phyloP scores from a whole-genome alignment of 2,888 invertebrate species.

The Phymatocera aterrima region DNA sequence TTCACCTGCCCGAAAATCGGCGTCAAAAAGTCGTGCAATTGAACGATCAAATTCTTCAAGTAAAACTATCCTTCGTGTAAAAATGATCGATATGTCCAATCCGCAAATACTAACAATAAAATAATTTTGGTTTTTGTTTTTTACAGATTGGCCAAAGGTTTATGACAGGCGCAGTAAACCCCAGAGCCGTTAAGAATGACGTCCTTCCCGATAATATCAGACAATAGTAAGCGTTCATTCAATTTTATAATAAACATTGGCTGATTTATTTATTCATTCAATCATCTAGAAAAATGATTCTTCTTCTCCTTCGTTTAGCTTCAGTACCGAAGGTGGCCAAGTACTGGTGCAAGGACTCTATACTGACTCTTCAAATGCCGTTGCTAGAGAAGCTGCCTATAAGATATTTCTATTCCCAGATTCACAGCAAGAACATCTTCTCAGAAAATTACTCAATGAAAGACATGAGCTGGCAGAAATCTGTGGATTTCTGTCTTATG shows the following conservation, averaged over 20 bases:
- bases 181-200: slow-evolving; percentile 81
- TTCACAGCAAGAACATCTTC: slow-evolving; percentile 83
- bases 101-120: slow-evolving; percentile 23
- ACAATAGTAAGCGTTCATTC: slow-evolving; percentile 80
- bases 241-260: neutral
- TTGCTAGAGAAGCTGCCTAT: slow-evolving; percentile 92
- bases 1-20: slow-evolving; percentile 89
- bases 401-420: slow-evolving; percentile 90
- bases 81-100: neutral
- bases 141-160: slow-evolving; percentile 86
- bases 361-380: slow-evolving; percentile 87
- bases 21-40: slow-evolving; percentile 87
- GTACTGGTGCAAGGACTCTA: slow-evolving; percentile 88
- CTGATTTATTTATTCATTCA: neutral
- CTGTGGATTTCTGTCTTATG: slow-evolving; percentile 93
- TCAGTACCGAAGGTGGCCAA: slow-evolving; percentile 83
- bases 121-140: too few species aligned
- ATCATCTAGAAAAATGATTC: slow-evolving; percentile 16
- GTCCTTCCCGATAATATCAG: slow-evolving; percentile 84
- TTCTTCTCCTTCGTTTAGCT: slow-evolving; percentile 76
- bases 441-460: slow-evolving; percentile 84
- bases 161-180: slow-evolving; percentile 84
- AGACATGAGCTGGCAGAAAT: slow-evolving; percentile 88
- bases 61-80: slow-evolving; percentile 50
- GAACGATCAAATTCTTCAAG: slow-evolving; percentile 89